Evolutionary conservation across 2,888 invertebrate genomes (phyloP).

Genomic region (Lasius fuliginosus): DNA sequence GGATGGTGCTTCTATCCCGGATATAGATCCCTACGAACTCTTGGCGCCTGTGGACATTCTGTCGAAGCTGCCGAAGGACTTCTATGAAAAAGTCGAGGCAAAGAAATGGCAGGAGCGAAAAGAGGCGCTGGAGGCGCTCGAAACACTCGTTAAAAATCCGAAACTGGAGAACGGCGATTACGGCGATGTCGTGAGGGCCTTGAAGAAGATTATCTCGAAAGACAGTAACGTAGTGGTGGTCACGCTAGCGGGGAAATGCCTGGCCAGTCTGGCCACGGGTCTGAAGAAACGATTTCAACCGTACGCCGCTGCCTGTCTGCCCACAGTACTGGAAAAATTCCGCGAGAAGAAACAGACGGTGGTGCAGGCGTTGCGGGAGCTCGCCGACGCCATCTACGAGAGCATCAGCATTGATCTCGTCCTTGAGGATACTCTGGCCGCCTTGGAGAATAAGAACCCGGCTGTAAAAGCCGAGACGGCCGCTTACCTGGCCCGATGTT

Average conservation of each 20-base stretch:
- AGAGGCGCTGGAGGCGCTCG: slow-evolving; percentile 95
- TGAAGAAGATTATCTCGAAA: slow-evolving; percentile 97
- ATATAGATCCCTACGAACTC: slow-evolving; percentile 96
- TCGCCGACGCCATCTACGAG: slow-evolving; percentile 95
- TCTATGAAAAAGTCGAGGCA: slow-evolving; percentile 97
- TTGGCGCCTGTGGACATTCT: slow-evolving; percentile 97
- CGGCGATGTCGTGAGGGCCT: slow-evolving; percentile 94
- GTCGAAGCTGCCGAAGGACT: slow-evolving; percentile 97
- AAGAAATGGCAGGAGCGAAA: slow-evolving; percentile 99
- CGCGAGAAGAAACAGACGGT: slow-evolving; percentile 98
- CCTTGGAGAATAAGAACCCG: slow-evolving; percentile 97
- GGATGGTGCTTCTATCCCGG: slow-evolving; percentile 87
- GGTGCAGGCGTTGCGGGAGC: slow-evolving; percentile 94
- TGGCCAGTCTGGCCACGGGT: slow-evolving; percentile 94
- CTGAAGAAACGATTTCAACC: slow-evolving; percentile 95
- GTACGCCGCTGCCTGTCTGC: slow-evolving; percentile 92
- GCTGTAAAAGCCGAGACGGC: slow-evolving; percentile 95
- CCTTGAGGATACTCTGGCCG: slow-evolving; percentile 94
- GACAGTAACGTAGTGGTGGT: slow-evolving; percentile 98
- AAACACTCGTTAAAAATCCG: slow-evolving; percentile 92
- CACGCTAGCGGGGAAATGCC: slow-evolving; percentile 93
- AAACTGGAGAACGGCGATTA: slow-evolving; percentile 97
- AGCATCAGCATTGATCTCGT: slow-evolving; percentile 93
- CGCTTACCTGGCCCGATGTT: slow-evolving; percentile 93
- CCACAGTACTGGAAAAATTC: slow-evolving; percentile 96